Evolutionary conservation across 2,797 vertebrate genomes (phyloP), one percentile per base, ranked within the genome.

Genomic region (Etheostoma perlongum): DNA sequence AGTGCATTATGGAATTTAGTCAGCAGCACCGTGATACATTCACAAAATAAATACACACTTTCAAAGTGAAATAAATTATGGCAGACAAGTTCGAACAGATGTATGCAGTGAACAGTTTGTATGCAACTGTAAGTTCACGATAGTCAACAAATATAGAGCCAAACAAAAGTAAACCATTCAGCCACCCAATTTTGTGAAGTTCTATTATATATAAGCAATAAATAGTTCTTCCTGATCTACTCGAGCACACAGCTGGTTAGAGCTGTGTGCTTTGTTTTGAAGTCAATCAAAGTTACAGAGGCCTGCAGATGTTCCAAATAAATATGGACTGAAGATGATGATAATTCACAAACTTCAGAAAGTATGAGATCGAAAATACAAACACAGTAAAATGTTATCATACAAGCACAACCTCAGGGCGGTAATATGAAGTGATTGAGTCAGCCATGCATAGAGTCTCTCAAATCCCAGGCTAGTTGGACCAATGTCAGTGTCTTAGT

Each of bases 1-100:
- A 99, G 97, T 99, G 97, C 97, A 97, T 96, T 95, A 96, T 96
- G 95, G 95, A 95, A 92, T 94, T 94, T 92, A 95, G 94, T 97
- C 97, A 98, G 97, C 97, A 99, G 97, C 97, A 97, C 96, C 93
- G 88, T 94, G 94, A 96, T 97, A 97, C 83, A 96, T 97, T 98
- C 96, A 97, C 95, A 96, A 92, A 93, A 97, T 98, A 98, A 98
- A 98, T 97, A 98, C 91, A 92, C 84, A 96, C 93, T 92, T 95
- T 94, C 79, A 90, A 94, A 90, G 95, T 94, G 94, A 97, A 98
- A 98, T 98, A 98, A 98, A 98, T 97, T 98, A 98, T 94, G 91
- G 91, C 94, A 63, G 78, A 85, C 85, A 83, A 82, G 75, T 81
- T 74, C 44, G 66, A 75, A 84, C 79, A 71, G 80, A 73, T 91